Evolutionary conservation across 2,888 invertebrate species (phyloP).

Genomic region (Sesia bembeciformis): DNA sequence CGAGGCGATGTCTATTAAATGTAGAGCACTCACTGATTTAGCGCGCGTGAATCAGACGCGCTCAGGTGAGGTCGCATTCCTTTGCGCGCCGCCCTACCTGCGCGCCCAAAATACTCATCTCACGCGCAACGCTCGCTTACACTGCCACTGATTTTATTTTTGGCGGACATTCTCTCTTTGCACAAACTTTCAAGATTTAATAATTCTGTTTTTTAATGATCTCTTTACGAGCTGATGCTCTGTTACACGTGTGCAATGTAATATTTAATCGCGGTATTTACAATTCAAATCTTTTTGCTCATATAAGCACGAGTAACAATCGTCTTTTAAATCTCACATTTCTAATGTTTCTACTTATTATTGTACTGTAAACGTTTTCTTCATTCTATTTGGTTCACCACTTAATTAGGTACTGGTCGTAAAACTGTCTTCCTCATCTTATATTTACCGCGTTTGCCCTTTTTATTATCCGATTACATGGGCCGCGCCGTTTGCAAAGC

Average conservation of each 20-base stretch:
- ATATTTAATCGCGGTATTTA: not conserved
- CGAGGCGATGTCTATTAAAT: conserved; percentile 11
- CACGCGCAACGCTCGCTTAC: conserved; percentile 37
- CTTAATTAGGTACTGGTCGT: conserved; percentile 74
- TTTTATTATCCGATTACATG: conserved; percentile 75
- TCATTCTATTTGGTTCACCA: conserved; percentile 68
- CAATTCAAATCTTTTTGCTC: not conserved
- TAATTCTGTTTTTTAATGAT: no score
- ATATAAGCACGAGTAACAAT: not conserved
- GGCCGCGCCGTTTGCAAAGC: conserved; percentile 69
- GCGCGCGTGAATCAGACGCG: conserved; percentile 62
- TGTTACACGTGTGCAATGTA: not conserved
- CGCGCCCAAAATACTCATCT: conserved; percentile 62
- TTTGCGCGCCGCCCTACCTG: conserved; percentile 58
- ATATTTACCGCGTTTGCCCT: conserved; percentile 75
- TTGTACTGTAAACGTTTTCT: conserved; percentile 55
- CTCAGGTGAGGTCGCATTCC: conserved; percentile 73
- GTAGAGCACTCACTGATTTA: conserved; percentile 59
- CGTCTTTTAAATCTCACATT: not conserved
- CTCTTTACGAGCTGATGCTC: not conserved
- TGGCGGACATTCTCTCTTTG: conserved; percentile 26
- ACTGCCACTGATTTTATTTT: conserved; percentile 37
- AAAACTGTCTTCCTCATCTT: conserved; percentile 76
- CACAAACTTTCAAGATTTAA: conserved; percentile 16
- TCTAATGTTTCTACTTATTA: conserved; percentile 31